A percentile compares a stretch with the other conserved stretches of the same genome.
phyloP scores from a whole-genome alignment of 1,140 invertebrate species.

The Coboldia fuscipes region DNA sequence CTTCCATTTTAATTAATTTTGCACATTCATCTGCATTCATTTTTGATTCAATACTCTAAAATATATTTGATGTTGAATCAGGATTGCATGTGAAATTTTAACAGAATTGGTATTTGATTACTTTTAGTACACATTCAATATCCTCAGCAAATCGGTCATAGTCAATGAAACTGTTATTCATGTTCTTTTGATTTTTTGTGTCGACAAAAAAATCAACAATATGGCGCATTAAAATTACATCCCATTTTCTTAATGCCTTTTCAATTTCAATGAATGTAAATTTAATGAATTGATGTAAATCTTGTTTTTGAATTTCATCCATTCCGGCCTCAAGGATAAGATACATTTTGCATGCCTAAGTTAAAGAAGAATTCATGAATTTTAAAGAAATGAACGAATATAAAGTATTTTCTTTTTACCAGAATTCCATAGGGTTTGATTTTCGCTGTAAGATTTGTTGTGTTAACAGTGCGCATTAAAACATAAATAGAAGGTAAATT shows the following conservation, averaged over 20 bases:
- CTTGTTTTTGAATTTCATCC: constrained; percentile 23
- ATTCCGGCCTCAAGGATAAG: constrained; percentile 29
- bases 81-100: background rate
- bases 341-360: too few relatives aligned
- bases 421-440: constrained; percentile 22
- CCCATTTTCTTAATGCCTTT: too few relatives aligned
- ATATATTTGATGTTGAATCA: background rate
- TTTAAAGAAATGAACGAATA: too few relatives aligned
- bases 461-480: constrained; percentile 26
- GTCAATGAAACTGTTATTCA: constrained; percentile 13
- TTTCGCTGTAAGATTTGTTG: constrained; percentile 21
- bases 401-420: too few relatives aligned
- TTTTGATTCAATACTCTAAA: background rate
- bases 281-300: constrained; percentile 22
- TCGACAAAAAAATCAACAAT: constrained; percentile 28
- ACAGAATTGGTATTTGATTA: constrained; percentile 7
- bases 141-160: constrained; percentile 14
- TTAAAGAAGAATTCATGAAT: too few relatives aligned
- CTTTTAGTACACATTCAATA: constrained; percentile 13
- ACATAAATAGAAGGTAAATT: constrained; percentile 31
- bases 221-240: constrained; percentile 25
- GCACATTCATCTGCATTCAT: constrained; percentile 7
- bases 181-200: constrained; percentile 10
- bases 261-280: constrained; percentile 23
- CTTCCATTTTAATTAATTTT: constrained; percentile 16